Base-by-base conservation (phyloP, 2,797 vertebrate genomes). In the Cryptoprocta ferox region DNA sequence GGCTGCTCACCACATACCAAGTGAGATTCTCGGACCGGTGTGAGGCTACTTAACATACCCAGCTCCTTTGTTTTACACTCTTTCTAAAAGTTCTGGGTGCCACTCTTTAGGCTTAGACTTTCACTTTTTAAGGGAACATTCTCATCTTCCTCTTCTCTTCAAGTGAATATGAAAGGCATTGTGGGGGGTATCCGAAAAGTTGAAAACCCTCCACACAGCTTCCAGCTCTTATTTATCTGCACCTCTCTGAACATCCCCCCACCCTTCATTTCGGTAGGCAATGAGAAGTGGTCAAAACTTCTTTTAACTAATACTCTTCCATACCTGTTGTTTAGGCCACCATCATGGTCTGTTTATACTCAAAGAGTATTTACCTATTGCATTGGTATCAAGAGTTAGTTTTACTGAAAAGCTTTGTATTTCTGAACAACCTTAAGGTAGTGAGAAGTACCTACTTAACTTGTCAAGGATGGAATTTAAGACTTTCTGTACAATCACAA, bases 131-230 rank as follows among this genome's bases (percentile, higher is more conserved):
- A 79, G 26, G 19, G 21, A 2, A 42, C 3, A 26, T 12, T 66
- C 37, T 63, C 30, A 90, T 6, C 42, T 61, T 93, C 32, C n/a
- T 91, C 28, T 91, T 96, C 24, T 93, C 53, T 90, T 75, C 53
- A 53, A 10, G 28, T 71, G 30, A 88, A 26, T 86, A 68, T 78
- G 30, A 82, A 91, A 91, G 30, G 2, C 18, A 82, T 2, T 94
- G 10, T 39, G 45, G 30, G 63, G 14, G 24, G 5, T 50, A 10
- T 75, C 30, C 19, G 85, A 89, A 9, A n/a, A 92, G 50, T 35
- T 89, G 50, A 82, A 26, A 12, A 21, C 32, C 42, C 45, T 88
- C 85, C 48, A 5, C 8, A 2, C 0, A 75, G 9, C n/a, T 89
- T 48, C 50, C 12, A 68, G 50, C 13, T 28, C 12, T 66, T 42